A percentile compares a stretch with the other conserved stretches of the same genome.
Conservation (phyloP, 2,888 invertebrate genomes). For the Hecatera dysodea region DNA sequence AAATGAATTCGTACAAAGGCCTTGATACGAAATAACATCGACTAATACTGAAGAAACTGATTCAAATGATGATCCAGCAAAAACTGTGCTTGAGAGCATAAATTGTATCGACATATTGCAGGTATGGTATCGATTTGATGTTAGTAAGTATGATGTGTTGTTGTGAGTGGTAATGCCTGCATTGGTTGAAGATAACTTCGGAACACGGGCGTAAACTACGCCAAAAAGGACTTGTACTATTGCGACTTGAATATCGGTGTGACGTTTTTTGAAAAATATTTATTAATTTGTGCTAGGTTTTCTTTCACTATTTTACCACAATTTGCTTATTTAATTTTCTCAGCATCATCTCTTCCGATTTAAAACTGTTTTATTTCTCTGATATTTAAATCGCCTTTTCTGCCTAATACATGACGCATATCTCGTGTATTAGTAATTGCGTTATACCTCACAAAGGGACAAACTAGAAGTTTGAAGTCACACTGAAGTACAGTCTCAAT, state of each 20-base stretch:
- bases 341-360: neutral
- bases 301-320: no score
- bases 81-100: conserved; percentile 44
- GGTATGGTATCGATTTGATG: conserved; percentile 1
- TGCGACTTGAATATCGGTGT: no score
- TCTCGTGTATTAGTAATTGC: neutral
- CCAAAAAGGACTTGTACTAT: no score
- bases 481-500: neutral
- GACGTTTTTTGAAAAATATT: no score
- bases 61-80: conserved; percentile 28
- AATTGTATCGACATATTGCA: neutral
- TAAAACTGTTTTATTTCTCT: neutral
- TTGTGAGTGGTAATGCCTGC: neutral
- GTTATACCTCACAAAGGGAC: neutral
- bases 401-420: neutral
- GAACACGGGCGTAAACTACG: neutral
- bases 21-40: conserved; percentile 31
- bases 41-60: conserved; percentile 36
- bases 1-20: conserved; percentile 15
- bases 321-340: no score
- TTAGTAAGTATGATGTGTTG: neutral
- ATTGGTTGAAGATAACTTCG: neutral
- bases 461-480: neutral
- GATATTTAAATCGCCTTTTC: neutral
- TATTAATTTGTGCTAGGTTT: no score